Conservation (phyloP, 2,113 vertebrate genomes). For the Oriolus oriolus region DNA sequence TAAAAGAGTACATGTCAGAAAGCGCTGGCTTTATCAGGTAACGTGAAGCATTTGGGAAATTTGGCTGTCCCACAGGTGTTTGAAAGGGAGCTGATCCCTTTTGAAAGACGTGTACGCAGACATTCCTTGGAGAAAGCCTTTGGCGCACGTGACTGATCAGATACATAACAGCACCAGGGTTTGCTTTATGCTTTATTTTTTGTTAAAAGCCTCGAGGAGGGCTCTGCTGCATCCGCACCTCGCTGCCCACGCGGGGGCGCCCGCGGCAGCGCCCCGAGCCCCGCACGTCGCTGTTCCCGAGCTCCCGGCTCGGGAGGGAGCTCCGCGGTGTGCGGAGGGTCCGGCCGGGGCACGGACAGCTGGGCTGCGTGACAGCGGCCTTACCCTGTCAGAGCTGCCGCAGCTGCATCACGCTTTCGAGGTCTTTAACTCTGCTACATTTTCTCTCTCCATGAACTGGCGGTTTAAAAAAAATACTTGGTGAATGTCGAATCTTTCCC, state of each 20-base stretch:
- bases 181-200: not conserved
- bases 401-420: not conserved
- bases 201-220: not conserved
- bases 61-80: not conserved
- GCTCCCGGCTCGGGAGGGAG: not conserved
- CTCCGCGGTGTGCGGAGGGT: fast-evolving
- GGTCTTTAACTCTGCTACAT: not conserved
- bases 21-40: not conserved
- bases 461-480: not conserved
- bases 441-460: not conserved
- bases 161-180: not conserved
- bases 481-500: not conserved
- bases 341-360: not conserved
- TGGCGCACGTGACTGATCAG: not conserved
- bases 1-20: not conserved
- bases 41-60: not conserved
- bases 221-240: fast-evolving
- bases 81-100: not conserved
- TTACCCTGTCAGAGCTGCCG: not conserved
- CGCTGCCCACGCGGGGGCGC: not conserved
- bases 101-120: not conserved
- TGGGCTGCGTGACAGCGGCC: not conserved
- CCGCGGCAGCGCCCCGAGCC: not conserved
- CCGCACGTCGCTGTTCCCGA: not conserved
- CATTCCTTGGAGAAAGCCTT: not conserved